Conservation (phyloP, 2,888 invertebrate species). For the Sepiola atlantica region DNA sequence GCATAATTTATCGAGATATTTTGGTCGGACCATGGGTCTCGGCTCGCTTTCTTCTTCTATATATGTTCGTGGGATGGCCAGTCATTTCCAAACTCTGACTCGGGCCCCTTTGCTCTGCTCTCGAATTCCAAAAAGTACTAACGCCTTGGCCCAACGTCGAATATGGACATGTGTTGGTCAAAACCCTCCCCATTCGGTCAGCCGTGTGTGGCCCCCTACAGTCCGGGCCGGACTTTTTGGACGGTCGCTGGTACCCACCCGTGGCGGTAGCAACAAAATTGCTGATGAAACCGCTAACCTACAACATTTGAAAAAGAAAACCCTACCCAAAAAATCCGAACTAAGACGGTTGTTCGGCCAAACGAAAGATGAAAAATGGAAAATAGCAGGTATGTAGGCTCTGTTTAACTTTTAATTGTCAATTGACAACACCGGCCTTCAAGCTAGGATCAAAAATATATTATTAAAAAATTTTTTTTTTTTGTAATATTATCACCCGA, state of each 20-base stretch:
- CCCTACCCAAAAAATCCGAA: not conserved
- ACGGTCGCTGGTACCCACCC: not conserved
- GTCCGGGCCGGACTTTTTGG: not conserved
- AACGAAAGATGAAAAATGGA: constrained; percentile 38
- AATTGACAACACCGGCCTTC: too few species aligned
- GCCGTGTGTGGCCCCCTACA: not conserved
- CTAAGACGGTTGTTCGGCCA: not conserved
- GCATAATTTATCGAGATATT: constrained; percentile 33
- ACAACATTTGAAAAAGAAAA: not conserved
- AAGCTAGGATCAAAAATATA: too few species aligned
- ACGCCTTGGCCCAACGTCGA: not conserved
- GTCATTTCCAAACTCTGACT: not conserved
- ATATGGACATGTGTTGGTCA: not conserved
- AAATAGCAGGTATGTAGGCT: constrained; percentile 15
- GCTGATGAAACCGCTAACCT: not conserved
- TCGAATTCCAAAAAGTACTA: not conserved
- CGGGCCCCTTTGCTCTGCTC: not conserved
- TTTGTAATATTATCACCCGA: too few species aligned
- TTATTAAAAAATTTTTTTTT: too few species aligned
- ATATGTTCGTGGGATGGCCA: not conserved
- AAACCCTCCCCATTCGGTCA: not conserved
- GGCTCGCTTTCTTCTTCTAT: not conserved
- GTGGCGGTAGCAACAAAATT: not conserved
- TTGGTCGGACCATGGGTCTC: not conserved
- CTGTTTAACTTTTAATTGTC: too few species aligned